Evolutionary conservation across 2,888 invertebrate species (phyloP).

Genomic region (Eristalis arbustorum): DNA sequence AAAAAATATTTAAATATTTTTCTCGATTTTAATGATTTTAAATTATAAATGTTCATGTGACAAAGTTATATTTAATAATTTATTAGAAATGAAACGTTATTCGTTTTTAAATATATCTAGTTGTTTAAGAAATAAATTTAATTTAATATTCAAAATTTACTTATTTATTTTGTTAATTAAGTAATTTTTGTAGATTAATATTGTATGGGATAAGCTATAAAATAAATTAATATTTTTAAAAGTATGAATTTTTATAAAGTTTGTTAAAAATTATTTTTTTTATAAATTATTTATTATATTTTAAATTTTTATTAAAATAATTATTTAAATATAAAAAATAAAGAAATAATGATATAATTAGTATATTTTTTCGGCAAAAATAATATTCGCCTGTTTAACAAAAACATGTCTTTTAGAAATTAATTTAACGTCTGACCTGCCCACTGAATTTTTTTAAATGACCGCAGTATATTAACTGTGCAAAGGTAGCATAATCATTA

Average conservation of each 20-base stretch:
- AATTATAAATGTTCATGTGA: constrained; percentile 82
- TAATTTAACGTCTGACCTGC: too few relatives aligned
- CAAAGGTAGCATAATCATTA: too few relatives aligned
- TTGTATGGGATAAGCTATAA: constrained; percentile 84
- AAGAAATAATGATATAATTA: constrained; percentile 84
- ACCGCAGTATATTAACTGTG: too few relatives aligned
- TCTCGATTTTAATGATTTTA: constrained; percentile 85
- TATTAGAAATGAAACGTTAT: constrained; percentile 85
- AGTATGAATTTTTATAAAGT: constrained; percentile 82
- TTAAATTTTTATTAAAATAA: constrained; percentile 80
- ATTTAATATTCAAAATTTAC: constrained; percentile 77
- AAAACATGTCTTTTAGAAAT: too few relatives aligned
- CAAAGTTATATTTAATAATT: constrained; percentile 84
- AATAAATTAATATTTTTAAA: constrained; percentile 83
- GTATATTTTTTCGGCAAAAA: constrained; percentile 82
- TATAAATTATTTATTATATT: constrained; percentile 80
- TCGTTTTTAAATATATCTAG: constrained; percentile 86
- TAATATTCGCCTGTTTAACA: too few relatives aligned
- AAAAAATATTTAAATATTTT: constrained; percentile 79
- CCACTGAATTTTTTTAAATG: too few relatives aligned
- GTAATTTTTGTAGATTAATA: constrained; percentile 79
- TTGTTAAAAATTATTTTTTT: constrained; percentile 81
- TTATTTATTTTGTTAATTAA: constrained; percentile 76
- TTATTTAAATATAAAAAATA: constrained; percentile 79
- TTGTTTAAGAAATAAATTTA: constrained; percentile 85